Conservation (phyloP, 37 sponge, comb jelly and placozoan genomes). For the Spongilla lacustris region DNA sequence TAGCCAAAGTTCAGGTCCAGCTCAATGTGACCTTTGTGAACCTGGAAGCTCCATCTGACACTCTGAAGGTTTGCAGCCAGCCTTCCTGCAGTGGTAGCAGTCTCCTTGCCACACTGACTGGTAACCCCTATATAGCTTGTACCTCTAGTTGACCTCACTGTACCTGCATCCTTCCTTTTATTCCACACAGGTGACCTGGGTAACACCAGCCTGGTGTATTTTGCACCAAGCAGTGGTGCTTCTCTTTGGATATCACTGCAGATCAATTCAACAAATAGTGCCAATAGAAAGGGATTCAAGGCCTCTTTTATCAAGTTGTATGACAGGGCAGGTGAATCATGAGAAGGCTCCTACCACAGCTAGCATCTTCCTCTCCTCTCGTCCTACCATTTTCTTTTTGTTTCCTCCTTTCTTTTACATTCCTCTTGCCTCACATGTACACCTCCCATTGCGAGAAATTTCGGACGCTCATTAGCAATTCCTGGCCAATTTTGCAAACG, state of each 20-base stretch:
- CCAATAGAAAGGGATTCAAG: slow-evolving; percentile 26
- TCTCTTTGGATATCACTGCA: slow-evolving; percentile 7
- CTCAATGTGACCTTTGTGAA: slow-evolving; percentile 20
- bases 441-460: no score
- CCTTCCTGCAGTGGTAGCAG: background rate
- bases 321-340: background rate
- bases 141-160: background rate
- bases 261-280: slow-evolving; percentile 5
- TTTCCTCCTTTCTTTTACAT: no score
- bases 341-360: background rate
- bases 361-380: no score
- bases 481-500: no score
- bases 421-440: no score
- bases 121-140: background rate
- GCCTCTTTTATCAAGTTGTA: slow-evolving; percentile 51
- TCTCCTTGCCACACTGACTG: slow-evolving; percentile 18
- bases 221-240: background rate
- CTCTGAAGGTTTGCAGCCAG: slow-evolving; percentile 43
- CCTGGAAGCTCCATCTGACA: slow-evolving; percentile 25
- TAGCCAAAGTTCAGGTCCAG: background rate
- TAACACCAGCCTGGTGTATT: background rate
- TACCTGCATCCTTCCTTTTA: background rate
- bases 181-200: background rate
- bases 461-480: no score
- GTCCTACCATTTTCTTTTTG: background rate